Percentiles rank a stretch among this genome's conserved stretches.
phyloP scores from a whole-genome alignment of 92 coral and sea anemone species.

The Epizoanthus fatuus region DNA sequence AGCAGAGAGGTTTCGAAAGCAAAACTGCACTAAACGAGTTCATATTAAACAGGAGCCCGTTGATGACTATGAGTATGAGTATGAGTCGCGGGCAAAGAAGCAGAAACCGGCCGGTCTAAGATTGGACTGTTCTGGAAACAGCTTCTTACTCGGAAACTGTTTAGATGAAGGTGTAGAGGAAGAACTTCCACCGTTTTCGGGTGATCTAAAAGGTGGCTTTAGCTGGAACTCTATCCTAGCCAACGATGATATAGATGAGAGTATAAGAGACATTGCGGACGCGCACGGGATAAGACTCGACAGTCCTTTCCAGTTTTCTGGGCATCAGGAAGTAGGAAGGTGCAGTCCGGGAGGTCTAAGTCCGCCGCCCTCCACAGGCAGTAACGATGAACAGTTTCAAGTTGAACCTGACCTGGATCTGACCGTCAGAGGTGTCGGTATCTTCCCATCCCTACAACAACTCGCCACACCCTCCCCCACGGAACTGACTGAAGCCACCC shows the following conservation, averaged over 20 bases:
- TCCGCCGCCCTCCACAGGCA: conserved; percentile 80
- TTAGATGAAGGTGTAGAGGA: conserved; percentile 84
- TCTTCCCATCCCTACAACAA: conserved; percentile 80
- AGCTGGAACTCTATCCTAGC: conserved; percentile 95
- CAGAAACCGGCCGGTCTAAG: conserved; percentile 69
- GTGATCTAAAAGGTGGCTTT: conserved; percentile 93
- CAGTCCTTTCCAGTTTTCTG: conserved; percentile 70
- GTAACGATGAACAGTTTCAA: conserved; percentile 77
- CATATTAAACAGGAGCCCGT: conserved; percentile 48
- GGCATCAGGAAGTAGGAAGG: conserved; percentile 38
- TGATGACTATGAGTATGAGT: conserved; percentile 48
- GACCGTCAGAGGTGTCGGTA: conserved; percentile 89
- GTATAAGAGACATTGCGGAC: conserved; percentile 93
- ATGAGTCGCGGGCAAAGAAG: conserved; percentile 66
- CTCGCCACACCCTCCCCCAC: conserved; percentile 90
- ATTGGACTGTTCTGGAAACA: conserved; percentile 63
- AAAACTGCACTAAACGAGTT: conserved; percentile 55
- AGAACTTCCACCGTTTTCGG: conserved; percentile 96
- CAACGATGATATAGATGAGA: conserved; percentile 85
- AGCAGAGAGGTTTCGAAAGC: conserved; percentile 37
- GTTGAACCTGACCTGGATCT: conserved; percentile 91
- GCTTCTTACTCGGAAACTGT: conserved; percentile 47
- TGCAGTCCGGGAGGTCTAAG: conserved; percentile 56
- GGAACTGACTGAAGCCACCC: conserved; percentile 84
- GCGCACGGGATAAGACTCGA: conserved; percentile 94